Percentiles rank a stretch among this genome's conserved stretches.
These are phyloP conservation scores for Norana najaformis DNA, from an alignment of 2,888 invertebrate species.

Conservation along the genomic window DNA sequence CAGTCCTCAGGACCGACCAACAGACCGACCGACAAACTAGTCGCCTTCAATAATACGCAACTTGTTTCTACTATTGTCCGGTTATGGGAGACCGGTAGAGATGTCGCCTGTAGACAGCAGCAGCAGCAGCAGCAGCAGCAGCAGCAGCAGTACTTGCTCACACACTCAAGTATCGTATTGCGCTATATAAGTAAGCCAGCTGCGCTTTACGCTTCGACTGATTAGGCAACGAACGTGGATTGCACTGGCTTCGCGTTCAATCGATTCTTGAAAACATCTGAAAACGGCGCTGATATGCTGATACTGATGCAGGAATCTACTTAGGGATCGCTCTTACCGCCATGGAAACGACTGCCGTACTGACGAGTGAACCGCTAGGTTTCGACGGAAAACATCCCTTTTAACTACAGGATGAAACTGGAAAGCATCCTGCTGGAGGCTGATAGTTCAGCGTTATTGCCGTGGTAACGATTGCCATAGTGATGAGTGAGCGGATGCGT, in stretches of 20 bases:
- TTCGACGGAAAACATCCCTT: background rate
- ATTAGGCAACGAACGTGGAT: background rate
- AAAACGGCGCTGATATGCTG: too few species aligned
- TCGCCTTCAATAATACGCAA: background rate
- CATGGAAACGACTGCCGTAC: background rate
- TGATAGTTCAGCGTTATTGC: background rate
- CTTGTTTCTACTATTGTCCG: background rate
- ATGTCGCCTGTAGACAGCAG: background rate
- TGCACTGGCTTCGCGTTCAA: background rate
- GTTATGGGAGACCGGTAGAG: background rate
- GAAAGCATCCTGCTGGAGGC: background rate
- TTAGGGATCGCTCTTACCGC: background rate
- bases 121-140: background rate
- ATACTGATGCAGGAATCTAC: background rate
- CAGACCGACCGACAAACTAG: background rate
- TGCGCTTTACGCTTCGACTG: background rate
- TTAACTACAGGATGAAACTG: background rate
- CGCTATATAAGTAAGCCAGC: conserved; percentile 2
- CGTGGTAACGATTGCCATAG: background rate
- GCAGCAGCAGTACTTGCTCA: background rate
- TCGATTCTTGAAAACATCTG: background rate
- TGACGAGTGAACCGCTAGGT: background rate
- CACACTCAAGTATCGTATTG: background rate
- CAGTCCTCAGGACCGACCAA: background rate
- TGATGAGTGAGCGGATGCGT: background rate